A percentile compares a stretch with the other conserved stretches of the same genome.
Evolutionary conservation across 2,113 vertebrate species (phyloP).

Genomic region (Poecilia latipinna): DNA sequence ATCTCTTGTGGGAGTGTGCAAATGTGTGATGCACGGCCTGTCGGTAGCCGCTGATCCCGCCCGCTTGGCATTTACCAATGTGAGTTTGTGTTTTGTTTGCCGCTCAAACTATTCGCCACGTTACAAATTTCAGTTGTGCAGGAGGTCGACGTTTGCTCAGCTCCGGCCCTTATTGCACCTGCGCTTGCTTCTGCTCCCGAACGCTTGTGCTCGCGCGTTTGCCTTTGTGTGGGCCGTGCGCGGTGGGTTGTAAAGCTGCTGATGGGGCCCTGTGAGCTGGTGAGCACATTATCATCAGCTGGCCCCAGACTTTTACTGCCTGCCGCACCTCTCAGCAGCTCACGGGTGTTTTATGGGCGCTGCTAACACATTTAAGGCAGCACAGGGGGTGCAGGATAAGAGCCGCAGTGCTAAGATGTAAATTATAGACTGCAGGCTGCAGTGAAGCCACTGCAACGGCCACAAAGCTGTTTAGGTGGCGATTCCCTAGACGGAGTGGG

Average conservation of each 20-base stretch:
- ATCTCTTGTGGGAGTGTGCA: conserved; percentile 8
- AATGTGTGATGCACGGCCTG: conserved; percentile 46
- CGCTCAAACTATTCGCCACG: conserved; percentile 15
- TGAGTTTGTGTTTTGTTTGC: conserved; percentile 4
- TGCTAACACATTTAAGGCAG: conserved; percentile 47
- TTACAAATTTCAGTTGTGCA: background rate
- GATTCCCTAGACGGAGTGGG: conserved; percentile 28
- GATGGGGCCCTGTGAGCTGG: conserved; percentile 36
- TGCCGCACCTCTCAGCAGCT: conserved; percentile 57
- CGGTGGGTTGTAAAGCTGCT: conserved; percentile 60
- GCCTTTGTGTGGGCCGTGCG: conserved; percentile 5
- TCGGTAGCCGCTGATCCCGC: conserved; percentile 30
- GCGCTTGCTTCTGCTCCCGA: background rate
- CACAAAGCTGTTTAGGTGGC: conserved; percentile 34
- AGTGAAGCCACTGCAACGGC: conserved; percentile 47
- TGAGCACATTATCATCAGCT: conserved; percentile 73
- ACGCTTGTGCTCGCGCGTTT: background rate
- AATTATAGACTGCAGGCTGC: conserved; percentile 53
- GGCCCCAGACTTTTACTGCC: conserved; percentile 66
- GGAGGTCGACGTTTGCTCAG: conserved; percentile 13
- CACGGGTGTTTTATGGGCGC: conserved; percentile 66
- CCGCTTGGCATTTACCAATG: conserved; percentile 13
- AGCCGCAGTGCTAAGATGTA: conserved; percentile 31
- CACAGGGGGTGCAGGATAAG: conserved; percentile 5
- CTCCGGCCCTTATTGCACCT: background rate